Conservation (phyloP, 2,888 invertebrate species). For the Ectemnius continuus region DNA sequence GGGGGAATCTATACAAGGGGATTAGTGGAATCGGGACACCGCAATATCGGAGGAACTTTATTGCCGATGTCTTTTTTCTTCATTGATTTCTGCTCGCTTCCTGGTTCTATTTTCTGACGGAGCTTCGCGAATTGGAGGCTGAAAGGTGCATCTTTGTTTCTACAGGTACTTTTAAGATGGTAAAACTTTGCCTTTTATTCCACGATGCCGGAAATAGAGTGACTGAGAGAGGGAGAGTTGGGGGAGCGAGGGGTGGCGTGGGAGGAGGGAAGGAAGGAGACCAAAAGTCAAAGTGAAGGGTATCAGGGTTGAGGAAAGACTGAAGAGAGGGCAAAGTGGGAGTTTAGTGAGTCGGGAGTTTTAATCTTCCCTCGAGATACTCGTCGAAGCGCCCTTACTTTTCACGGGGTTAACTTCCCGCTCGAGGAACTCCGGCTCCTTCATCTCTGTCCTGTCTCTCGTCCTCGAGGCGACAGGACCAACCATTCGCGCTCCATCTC, state of each 20-base stretch:
- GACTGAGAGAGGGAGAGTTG: conserved; percentile 14
- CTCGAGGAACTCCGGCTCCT: conserved; percentile 18
- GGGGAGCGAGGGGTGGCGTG: conserved; percentile 5
- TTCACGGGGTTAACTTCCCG: conserved; percentile 32
- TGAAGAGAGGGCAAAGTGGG: conserved; percentile 42
- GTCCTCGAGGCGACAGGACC: conserved; percentile 26
- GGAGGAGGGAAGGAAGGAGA: conserved; percentile 12
- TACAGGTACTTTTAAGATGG: conserved; percentile 44
- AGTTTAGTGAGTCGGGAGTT: conserved; percentile 62
- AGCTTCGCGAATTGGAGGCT: conserved; percentile 48
- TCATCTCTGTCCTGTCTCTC: conserved; percentile 24
- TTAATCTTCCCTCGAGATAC: conserved; percentile 66
- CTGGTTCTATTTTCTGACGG: no score
- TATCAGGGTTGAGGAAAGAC: conserved; percentile 3
- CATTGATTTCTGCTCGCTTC: no score
- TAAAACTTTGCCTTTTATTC: conserved; percentile 36
- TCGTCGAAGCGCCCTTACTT: conserved; percentile 54
- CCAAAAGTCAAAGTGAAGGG: conserved; percentile 14
- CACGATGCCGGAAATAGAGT: conserved; percentile 19
- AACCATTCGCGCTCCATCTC: conserved; percentile 35
- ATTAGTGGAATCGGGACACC: no score
- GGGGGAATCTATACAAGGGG: no score
- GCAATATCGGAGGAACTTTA: no score
- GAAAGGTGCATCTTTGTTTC: conserved; percentile 58
- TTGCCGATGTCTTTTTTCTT: no score